These are phyloP conservation scores for Paedocypris micromegethes DNA, from an alignment of 2,797 vertebrate species.

Conservation along the genomic window DNA sequence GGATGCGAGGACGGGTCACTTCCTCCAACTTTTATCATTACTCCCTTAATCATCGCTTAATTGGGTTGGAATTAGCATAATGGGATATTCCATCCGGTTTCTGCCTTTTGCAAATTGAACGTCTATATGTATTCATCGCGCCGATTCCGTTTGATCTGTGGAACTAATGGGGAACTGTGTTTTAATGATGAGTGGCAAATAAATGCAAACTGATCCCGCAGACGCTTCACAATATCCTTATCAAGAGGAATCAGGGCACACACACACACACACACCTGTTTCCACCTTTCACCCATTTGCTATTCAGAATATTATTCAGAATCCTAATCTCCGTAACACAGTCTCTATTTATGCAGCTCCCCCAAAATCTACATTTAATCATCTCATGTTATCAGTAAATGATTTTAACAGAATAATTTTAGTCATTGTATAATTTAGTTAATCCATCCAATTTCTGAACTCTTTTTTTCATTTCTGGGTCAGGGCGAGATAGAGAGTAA, in stretches of 20 bases:
- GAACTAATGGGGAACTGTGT: background rate
- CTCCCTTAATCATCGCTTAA: background rate
- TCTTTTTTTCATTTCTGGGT: no score
- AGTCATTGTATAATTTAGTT: no score
- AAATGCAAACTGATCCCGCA: conserved; percentile 2
- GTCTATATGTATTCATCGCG: background rate
- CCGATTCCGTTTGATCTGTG: background rate
- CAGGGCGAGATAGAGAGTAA: no score
- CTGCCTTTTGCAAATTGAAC: background rate
- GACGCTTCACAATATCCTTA: conserved; percentile 22
- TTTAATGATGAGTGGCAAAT: conserved; percentile 11
- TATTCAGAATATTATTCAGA: conserved; percentile 9
- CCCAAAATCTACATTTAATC: no score
- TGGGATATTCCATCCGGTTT: background rate
- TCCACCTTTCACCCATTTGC: conserved; percentile 23
- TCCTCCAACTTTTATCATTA: conserved; percentile 20
- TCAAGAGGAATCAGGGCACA: conserved; percentile 12
- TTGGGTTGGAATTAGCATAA: conserved; percentile 12
- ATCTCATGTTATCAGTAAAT: no score
- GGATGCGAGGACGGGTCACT: background rate
- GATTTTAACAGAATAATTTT: no score
- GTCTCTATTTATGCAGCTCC: no score
- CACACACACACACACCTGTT: conserved; percentile 22
- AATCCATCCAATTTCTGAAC: no score
- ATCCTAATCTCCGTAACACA: background rate